Evolutionary conservation across 1,140 invertebrate genomes (phyloP), one percentile per base, ranked within the genome.

Genomic region (Drosophila nikananu): DNA sequence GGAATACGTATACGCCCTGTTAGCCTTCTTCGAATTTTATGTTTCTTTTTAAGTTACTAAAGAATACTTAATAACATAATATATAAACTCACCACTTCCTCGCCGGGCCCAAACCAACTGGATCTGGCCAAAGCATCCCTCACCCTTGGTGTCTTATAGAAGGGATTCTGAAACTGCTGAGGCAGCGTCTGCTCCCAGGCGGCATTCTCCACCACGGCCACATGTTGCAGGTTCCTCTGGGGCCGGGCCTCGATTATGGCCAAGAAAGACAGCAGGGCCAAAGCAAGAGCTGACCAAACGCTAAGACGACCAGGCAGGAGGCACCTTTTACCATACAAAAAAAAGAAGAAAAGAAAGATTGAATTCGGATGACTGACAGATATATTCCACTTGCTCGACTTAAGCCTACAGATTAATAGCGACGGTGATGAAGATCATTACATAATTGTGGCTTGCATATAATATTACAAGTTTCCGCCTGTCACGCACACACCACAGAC

Each of bases 31-130:
- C 12, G 15, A 37, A 10, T 37, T 54, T 35, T 54, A 13, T 13
- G 3, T 32, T 19, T 3, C 6, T 3, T 17, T 13, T 54, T 32
- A 1, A 2, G 6, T 54, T 6, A 17, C 4, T 23, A 5, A 21
- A 35, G 0, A 15, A 5, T 35, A 21, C 2, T 21, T 15, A 1
- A 0, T 30, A 2, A 19, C 10, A 21, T 9, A 17, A 15, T 3
- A 9, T 2, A 46, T 9, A 4, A 46, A 83, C 91, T 91, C 86
- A 95, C 95, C 71, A 93, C 92, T 59, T 93, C 93, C 81, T 95
- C 95, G 48, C 95, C 95, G 17, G 94, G 93, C 44, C 94, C 94
- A 48, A 95, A 93, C 86, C 95, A 93, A 67, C 94, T 95, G 15
- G 93, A 94, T 35, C 94, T 83, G 25, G 94, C 94, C 30, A 95